Evolutionary conservation across 2,888 invertebrate genomes (phyloP).

Genomic region (Trimorus sp.): DNA sequence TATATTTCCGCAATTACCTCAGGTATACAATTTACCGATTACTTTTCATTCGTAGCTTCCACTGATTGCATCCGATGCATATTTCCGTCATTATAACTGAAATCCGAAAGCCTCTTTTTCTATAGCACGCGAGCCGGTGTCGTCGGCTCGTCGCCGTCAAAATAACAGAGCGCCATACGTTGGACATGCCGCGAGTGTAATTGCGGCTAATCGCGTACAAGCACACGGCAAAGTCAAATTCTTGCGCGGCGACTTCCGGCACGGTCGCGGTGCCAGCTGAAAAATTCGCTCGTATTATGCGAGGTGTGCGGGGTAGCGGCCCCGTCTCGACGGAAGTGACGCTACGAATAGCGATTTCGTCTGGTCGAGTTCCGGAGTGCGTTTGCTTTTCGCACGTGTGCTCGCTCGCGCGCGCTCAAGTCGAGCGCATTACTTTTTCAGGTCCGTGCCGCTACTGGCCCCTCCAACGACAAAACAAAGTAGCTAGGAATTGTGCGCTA

Average conservation of each 20-base stretch:
- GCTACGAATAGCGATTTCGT: conserved; percentile 60
- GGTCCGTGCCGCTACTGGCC: too few relatives aligned
- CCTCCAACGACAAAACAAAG: too few relatives aligned
- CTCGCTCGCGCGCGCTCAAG: not conserved
- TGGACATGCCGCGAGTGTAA: not conserved
- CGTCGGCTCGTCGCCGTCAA: too few relatives aligned
- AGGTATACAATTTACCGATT: too few relatives aligned
- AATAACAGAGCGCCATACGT: not conserved
- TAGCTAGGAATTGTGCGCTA: too few relatives aligned
- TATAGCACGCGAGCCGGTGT: too few relatives aligned
- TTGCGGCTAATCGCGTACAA: conserved; percentile 15
- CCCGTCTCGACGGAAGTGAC: conserved; percentile 57
- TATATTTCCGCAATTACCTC: too few relatives aligned
- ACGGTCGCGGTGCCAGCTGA: conserved; percentile 39
- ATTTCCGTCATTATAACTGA: too few relatives aligned
- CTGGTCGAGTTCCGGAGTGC: conserved; percentile 60
- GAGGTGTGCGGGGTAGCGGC: conserved; percentile 48
- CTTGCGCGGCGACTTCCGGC: conserved; percentile 32
- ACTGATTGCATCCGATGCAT: too few relatives aligned
- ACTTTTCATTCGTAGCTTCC: too few relatives aligned
- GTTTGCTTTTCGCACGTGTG: conserved; percentile 54
- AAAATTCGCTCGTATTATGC: conserved; percentile 54
- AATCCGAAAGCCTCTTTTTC: too few relatives aligned
- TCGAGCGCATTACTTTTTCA: too few relatives aligned
- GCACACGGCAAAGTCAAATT: conserved; percentile 36